Percentiles rank a stretch among this genome's conserved stretches.
Conservation (phyloP, 2,113 vertebrate species). For the Galbula dea region DNA sequence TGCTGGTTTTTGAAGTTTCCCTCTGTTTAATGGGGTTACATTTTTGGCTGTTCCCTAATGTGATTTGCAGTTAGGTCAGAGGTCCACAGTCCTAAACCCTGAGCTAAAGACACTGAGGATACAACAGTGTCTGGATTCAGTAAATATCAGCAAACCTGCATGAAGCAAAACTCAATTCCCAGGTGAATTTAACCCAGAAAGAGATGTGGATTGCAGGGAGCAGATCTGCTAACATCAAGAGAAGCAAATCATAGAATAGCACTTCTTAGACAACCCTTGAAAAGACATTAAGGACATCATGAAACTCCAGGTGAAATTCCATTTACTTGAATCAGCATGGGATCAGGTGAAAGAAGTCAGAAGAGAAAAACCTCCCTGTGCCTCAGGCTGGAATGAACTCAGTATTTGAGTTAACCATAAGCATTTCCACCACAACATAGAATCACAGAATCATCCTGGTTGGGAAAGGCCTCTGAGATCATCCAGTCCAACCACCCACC, state of each 20-base stretch:
- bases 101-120: background rate
- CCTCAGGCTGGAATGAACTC: background rate
- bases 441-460: no score
- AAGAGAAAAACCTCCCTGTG: background rate
- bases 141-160: background rate
- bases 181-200: background rate
- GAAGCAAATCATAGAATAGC: background rate
- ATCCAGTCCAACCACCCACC: no score
- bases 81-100: background rate
- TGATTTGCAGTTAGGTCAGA: background rate
- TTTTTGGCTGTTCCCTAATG: background rate
- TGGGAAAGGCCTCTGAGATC: no score
- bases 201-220: background rate
- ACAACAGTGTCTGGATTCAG: background rate
- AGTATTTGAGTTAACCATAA: background rate
- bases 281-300: background rate
- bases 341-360: background rate
- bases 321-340: background rate
- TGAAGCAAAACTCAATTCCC: background rate
- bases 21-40: background rate
- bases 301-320: background rate
- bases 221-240: background rate
- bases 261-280: background rate
- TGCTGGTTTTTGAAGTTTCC: slow-evolving; percentile 40
- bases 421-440: background rate